phyloP scores from a whole-genome alignment of 37 sponge, comb jelly and placozoan species.

The Aplysina aerophoba region DNA sequence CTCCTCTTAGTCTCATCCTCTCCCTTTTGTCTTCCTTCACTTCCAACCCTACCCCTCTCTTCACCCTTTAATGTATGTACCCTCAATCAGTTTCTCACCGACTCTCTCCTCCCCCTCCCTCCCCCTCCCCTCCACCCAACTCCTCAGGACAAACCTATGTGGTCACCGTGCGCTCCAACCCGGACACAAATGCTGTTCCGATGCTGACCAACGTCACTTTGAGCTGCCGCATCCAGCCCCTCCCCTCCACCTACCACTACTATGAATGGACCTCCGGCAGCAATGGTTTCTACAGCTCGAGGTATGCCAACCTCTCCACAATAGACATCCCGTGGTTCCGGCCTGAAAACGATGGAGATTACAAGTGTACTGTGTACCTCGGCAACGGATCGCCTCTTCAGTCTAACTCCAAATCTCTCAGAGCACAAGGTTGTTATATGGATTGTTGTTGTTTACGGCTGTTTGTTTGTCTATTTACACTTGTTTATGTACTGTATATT shows the following conservation, averaged over 20 bases:
- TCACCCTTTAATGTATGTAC: neutral
- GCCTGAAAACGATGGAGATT: neutral
- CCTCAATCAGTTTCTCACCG: neutral
- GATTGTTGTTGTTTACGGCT: neutral
- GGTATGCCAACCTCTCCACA: slow-evolving; percentile 4
- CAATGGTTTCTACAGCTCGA: neutral
- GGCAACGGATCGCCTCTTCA: neutral
- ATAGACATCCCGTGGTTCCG: slow-evolving; percentile 7
- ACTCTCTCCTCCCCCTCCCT: slow-evolving; percentile 3
- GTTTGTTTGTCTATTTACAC: neutral
- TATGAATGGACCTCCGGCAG: neutral
- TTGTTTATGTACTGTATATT: neutral
- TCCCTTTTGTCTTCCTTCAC: neutral
- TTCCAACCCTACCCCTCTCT: neutral
- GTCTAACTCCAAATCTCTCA: neutral
- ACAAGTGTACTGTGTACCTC: slow-evolving; percentile 27
- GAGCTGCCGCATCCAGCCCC: neutral
- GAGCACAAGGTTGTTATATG: neutral
- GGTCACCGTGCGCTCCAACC: neutral
- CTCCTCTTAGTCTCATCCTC: neutral
- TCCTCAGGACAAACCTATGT: neutral
- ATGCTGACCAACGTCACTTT: slow-evolving; percentile 20
- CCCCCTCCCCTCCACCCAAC: neutral
- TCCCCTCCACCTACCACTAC: slow-evolving; percentile 11
- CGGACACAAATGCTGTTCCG: neutral